Conservation (phyloP, 1,140 invertebrate species). For the Hyphantria cunea region DNA sequence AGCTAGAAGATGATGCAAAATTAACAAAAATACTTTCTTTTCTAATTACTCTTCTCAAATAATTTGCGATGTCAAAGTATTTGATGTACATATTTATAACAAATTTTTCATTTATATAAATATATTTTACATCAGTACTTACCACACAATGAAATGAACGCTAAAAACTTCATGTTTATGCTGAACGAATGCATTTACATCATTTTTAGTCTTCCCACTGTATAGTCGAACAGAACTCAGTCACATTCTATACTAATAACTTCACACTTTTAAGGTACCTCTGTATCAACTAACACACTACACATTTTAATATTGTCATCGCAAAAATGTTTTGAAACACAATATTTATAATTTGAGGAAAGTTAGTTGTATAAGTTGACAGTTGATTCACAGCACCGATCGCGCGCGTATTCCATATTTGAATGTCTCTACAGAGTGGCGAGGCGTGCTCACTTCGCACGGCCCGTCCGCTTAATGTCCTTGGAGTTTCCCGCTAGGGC, state of each 20-base stretch:
- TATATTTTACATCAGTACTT: conserved; percentile 38
- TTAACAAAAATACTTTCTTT: no score
- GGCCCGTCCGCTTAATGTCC: conserved; percentile 59
- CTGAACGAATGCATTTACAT: conserved; percentile 46
- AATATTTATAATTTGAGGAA: conserved; percentile 19
- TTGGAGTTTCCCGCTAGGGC: conserved; percentile 68
- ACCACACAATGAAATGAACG: conserved; percentile 66
- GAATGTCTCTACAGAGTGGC: conserved; percentile 38
- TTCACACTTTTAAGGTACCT: conserved; percentile 15
- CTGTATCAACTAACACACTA: conserved; percentile 13
- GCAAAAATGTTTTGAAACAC: conserved; percentile 15
- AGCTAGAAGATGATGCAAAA: no score
- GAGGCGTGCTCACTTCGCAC: conserved; percentile 42
- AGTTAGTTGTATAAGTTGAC: conserved; percentile 30
- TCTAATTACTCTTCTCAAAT: no score
- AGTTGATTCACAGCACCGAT: conserved; percentile 46
- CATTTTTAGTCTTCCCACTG: conserved; percentile 33
- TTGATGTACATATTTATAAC: no score
- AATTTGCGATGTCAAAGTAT: no score
- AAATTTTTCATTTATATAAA: background rate
- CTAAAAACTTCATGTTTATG: conserved; percentile 66
- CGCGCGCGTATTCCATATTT: conserved; percentile 55
- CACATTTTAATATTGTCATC: conserved; percentile 25
- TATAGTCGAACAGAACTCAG: conserved; percentile 25
- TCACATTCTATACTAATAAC: conserved; percentile 32